Evolutionary conservation across 2,113 vertebrate species (phyloP).

Genomic region (Mormyrus lacerda): DNA sequence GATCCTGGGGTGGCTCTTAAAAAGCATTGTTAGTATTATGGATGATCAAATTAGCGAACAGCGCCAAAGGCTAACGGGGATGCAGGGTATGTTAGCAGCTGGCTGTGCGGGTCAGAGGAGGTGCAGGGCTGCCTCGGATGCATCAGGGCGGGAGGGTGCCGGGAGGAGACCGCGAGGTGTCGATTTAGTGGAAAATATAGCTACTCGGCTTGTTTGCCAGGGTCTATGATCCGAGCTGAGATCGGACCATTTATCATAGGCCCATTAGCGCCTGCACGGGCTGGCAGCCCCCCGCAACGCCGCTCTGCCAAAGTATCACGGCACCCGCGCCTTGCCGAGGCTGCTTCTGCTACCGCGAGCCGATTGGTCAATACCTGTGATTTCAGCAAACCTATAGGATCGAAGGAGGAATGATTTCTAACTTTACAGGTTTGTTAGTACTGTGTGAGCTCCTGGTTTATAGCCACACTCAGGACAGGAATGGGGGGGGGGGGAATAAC

Average conservation of each 20-base stretch:
- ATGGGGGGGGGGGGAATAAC: background rate
- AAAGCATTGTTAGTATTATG: constrained; percentile 23
- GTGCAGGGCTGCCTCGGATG: background rate
- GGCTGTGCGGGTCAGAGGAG: background rate
- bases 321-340: background rate
- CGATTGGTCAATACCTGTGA: background rate
- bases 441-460: background rate
- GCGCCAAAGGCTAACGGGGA: constrained; percentile 25
- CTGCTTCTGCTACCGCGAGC: background rate
- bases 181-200: background rate
- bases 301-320: background rate
- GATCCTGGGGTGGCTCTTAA: background rate
- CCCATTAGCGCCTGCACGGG: background rate
- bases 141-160: background rate
- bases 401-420: background rate
- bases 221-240: constrained; percentile 3
- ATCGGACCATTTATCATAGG: background rate
- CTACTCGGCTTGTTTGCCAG: background rate
- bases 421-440: background rate
- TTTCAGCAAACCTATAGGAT: background rate
- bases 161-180: background rate
- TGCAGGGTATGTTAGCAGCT: background rate
- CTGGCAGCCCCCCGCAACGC: background rate
- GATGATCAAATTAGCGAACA: constrained; percentile 23
- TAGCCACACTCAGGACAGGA: background rate